These are phyloP conservation scores for Portunus trituberculatus DNA, from an alignment of 1,140 invertebrate genomes.

Conservation along the genomic window DNA sequence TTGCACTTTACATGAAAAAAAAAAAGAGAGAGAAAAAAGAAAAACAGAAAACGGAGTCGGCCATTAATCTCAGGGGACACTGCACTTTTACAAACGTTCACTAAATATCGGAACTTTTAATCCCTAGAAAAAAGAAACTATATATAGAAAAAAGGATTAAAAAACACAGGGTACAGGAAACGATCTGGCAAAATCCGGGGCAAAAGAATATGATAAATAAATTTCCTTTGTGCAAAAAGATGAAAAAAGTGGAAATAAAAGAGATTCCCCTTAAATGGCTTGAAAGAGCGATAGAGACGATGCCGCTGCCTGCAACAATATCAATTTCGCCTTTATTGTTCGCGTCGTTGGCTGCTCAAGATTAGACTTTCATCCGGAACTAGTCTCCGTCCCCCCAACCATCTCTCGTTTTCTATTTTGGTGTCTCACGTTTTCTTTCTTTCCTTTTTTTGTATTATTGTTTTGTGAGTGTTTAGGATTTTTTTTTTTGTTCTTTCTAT, in stretches of 20 bases:
- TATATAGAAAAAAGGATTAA: neutral
- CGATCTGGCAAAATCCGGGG: neutral
- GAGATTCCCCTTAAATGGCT: neutral
- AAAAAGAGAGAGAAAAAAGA: no score
- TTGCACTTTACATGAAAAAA: no score
- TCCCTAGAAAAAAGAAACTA: neutral
- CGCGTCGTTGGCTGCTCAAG: neutral
- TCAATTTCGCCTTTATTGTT: constrained; percentile 23
- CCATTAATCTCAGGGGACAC: neutral
- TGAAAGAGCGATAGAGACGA: neutral
- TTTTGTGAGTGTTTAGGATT: no score
- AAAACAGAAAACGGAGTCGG: neutral
- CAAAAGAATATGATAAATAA: neutral
- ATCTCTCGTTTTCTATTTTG: neutral
- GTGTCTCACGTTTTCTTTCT: neutral
- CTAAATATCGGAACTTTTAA: neutral
- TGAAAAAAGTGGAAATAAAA: no score
- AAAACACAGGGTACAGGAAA: neutral
- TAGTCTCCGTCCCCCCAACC: neutral
- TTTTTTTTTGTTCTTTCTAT: no score
- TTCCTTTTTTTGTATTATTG: neutral
- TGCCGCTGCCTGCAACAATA: neutral
- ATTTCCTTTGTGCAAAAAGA: neutral
- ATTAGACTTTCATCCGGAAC: neutral
- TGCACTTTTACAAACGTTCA: neutral